Conservation (phyloP, 2,113 vertebrate genomes). For the Notothenia rossii region DNA sequence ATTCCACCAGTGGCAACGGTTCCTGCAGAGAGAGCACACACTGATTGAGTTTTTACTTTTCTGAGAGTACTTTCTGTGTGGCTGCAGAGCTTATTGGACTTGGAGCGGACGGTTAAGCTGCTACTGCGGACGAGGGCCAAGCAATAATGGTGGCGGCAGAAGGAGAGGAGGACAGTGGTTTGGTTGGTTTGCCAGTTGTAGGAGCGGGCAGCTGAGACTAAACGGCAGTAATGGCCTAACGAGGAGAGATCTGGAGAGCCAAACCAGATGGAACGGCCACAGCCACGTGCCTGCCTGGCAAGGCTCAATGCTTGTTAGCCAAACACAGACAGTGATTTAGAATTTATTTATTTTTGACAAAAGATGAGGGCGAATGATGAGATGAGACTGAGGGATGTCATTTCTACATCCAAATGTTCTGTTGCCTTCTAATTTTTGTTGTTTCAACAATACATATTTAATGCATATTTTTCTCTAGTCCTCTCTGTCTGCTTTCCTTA, state of each 20-base stretch:
- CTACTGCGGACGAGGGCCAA: constrained; percentile 39
- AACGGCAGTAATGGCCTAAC: constrained; percentile 73
- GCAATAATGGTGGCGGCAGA: constrained; percentile 50
- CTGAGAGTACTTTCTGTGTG: constrained; percentile 21
- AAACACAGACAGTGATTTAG: constrained; percentile 56
- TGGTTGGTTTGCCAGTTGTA: constrained; percentile 72
- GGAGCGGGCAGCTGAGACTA: constrained; percentile 74
- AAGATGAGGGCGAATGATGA: constrained; percentile 23
- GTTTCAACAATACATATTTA: constrained; percentile 1
- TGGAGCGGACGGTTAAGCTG: constrained; percentile 43
- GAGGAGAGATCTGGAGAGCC: constrained; percentile 69
- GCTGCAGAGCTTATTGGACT: constrained; percentile 33
- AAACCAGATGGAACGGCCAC: constrained; percentile 74
- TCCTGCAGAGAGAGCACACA: background rate
- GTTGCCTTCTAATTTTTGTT: background rate
- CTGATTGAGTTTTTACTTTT: constrained; percentile 13
- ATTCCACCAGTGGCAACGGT: background rate
- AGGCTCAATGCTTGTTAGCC: constrained; percentile 48
- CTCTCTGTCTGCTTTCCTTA: background rate
- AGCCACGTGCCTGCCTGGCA: constrained; percentile 54
- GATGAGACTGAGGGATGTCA: constrained; percentile 8
- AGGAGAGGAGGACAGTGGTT: constrained; percentile 66
- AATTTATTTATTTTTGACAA: constrained; percentile 2
- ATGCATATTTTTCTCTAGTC: background rate
- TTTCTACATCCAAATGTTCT: background rate